Base-by-base conservation (phyloP, 2,888 invertebrate genomes). In the Malthinus flaveolus region DNA sequence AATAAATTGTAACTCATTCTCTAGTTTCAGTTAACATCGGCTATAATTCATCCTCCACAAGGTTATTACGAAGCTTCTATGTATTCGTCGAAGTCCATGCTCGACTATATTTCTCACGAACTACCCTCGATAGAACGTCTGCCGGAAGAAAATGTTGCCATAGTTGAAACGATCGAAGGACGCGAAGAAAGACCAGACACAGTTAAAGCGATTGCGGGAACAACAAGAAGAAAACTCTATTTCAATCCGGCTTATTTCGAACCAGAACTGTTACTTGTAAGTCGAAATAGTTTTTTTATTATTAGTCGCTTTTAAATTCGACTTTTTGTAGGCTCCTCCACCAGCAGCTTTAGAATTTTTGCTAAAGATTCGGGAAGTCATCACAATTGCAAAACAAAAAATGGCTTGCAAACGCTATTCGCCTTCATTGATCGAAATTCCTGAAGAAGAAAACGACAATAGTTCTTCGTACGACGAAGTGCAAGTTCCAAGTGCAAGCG, bases 211-310 rank as follows among this genome's bases (percentile, higher is more conserved):
- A 85, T 82, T n/a, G 82, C 80, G 65, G 90, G 90, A 8, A 87
- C 86, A 23, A 87, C 88, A 0, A 82, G 93, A 51, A 84, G 89
- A 65, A 93, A 93, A 72, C 81, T 94, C 1, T 94, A 93, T 74
- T 94, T 94, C 72, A 94, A 93, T 76, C 93, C 93, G 0, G 93
- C 94, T 6, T 95, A 94, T 75, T 94, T 95, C 72, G 95, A 95
- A 75, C 90, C 91, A 23, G 91, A 94, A 66, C 76, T 93, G 45
- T 82, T 95, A 75, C 82, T 89, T 81, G 93, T 93, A 81, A 83
- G 84, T 75, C 0, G n/a, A 42, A 8, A 1, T 42, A 15, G 9
- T 9, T 42, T n/a, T 15, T 15, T n/a, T 42, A n/a, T 42, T 9
- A 42, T 9, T 42, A 42, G 15, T 15, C n/a, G 23, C 5, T 23